Conservation (phyloP, 2,113 vertebrate genomes). For the Hyla sarda region DNA sequence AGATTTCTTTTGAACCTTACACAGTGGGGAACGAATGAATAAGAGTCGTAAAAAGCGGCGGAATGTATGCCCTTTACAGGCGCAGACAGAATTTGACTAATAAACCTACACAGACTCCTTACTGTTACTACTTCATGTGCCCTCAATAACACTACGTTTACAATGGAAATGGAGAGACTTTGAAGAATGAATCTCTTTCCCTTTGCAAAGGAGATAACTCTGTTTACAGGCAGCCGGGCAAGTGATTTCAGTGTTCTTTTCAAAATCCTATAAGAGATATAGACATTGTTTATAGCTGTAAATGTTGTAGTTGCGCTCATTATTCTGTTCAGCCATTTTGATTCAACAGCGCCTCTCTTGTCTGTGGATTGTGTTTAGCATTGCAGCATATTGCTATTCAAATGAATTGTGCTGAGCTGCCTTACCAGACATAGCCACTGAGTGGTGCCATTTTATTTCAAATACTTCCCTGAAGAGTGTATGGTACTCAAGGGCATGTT, state of each 20-base stretch:
- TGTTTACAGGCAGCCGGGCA: not conserved
- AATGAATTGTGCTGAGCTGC: too few species aligned
- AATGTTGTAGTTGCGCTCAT: not conserved
- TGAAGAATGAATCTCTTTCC: conserved; percentile 10
- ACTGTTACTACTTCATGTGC: conserved; percentile 3
- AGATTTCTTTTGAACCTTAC: conserved; percentile 45
- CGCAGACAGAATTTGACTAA: conserved; percentile 40
- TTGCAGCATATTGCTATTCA: too few species aligned
- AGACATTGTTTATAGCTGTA: not conserved
- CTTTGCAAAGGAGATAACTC: not conserved
- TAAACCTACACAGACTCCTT: conserved; percentile 33
- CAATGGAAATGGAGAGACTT: conserved; percentile 37
- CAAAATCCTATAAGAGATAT: conserved; percentile 2
- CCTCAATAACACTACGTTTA: conserved; percentile 45
- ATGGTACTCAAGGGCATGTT: too few species aligned
- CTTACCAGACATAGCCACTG: too few species aligned
- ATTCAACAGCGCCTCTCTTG: not conserved
- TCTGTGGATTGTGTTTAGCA: not conserved
- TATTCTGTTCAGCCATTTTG: not conserved
- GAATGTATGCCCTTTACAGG: conserved; percentile 35
- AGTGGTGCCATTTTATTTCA: too few species aligned
- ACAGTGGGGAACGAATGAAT: conserved; percentile 55
- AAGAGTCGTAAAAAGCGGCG: conserved; percentile 19
- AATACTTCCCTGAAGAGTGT: too few species aligned
- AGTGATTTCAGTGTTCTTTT: not conserved